Percentiles rank a stretch among this genome's conserved stretches.
These are phyloP conservation scores for Drosophila pseudotalamancana DNA, from an alignment of 2,888 invertebrate genomes.

Conservation along the genomic window DNA sequence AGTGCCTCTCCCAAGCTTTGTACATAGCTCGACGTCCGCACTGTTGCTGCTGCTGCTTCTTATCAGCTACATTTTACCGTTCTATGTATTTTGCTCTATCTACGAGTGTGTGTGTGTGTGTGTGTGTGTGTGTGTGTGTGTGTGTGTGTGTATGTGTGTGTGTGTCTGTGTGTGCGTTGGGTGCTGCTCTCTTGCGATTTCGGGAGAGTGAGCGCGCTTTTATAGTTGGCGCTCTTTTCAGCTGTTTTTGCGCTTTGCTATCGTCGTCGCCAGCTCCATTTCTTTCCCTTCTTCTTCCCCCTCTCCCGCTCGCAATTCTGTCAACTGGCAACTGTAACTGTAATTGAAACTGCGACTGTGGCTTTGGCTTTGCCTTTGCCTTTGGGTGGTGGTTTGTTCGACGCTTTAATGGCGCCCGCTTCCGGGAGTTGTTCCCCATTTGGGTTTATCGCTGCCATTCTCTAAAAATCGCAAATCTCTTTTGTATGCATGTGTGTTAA, in stretches of 20 bases:
- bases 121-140: constrained; percentile 17
- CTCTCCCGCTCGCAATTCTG: constrained; percentile 17
- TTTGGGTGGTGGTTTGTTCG: constrained; percentile 53
- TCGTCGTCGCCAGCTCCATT: constrained; percentile 57
- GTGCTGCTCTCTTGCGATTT: constrained; percentile 33
- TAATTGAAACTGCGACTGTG: constrained; percentile 72
- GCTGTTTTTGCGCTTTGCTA: constrained; percentile 61
- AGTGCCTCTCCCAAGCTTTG: constrained; percentile 54
- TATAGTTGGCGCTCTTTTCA: constrained; percentile 60
- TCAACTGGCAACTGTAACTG: constrained; percentile 64
- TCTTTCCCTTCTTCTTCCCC: constrained; percentile 12
- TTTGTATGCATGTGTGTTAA: background rate
- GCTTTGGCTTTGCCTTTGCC: constrained; percentile 60
- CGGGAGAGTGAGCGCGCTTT: constrained; percentile 44
- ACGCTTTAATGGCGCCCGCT: constrained; percentile 63
- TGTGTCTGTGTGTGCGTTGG: constrained; percentile 25
- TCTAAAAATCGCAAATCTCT: constrained; percentile 16
- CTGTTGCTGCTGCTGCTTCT: constrained; percentile 52
- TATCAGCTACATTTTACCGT: constrained; percentile 55
- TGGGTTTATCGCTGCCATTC: constrained; percentile 15
- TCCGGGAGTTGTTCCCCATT: constrained; percentile 26
- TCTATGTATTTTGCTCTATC: constrained; percentile 18
- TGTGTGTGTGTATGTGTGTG: constrained; percentile 9
- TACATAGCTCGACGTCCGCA: constrained; percentile 55
- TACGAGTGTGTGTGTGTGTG: constrained; percentile 14